Evolutionary conservation across 2,888 invertebrate genomes (phyloP).

Genomic region (Kryphioiulus occultus): DNA sequence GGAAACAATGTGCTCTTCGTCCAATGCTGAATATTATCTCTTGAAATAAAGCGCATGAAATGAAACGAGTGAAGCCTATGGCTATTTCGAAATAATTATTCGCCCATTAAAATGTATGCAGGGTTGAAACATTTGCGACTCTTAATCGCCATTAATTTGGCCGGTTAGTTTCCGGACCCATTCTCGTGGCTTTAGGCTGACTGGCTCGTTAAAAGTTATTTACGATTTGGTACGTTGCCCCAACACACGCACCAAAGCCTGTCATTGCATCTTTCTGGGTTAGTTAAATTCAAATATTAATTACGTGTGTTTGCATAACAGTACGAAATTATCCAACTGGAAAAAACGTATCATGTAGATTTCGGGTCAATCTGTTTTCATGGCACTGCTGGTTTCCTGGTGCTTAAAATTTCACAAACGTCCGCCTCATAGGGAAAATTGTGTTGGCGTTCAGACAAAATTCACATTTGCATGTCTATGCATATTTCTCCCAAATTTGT

Average conservation of each 20-base stretch:
- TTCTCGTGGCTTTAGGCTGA: not conserved
- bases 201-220: not conserved
- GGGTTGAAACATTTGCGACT: not conserved
- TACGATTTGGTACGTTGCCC: not conserved
- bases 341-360: not conserved
- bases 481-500: not conserved
- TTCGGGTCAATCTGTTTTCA: not conserved
- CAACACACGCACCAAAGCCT: not conserved
- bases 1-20: too few relatives aligned
- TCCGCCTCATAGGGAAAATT: not conserved
- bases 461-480: not conserved
- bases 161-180: not conserved
- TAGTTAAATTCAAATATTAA: conserved; percentile 28
- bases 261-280: not conserved
- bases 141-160: not conserved
- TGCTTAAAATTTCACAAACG: not conserved
- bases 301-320: conserved; percentile 19
- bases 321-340: not conserved
- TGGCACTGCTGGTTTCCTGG: not conserved
- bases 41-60: not conserved
- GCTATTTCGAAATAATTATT: not conserved
- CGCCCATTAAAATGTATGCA: not conserved
- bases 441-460: not conserved
- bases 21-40: not conserved
- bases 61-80: not conserved